Percentiles rank a stretch among this genome's conserved stretches.
These are phyloP conservation scores for Erebia aethiops DNA, from an alignment of 2,888 invertebrate genomes.

Conservation along the genomic window DNA sequence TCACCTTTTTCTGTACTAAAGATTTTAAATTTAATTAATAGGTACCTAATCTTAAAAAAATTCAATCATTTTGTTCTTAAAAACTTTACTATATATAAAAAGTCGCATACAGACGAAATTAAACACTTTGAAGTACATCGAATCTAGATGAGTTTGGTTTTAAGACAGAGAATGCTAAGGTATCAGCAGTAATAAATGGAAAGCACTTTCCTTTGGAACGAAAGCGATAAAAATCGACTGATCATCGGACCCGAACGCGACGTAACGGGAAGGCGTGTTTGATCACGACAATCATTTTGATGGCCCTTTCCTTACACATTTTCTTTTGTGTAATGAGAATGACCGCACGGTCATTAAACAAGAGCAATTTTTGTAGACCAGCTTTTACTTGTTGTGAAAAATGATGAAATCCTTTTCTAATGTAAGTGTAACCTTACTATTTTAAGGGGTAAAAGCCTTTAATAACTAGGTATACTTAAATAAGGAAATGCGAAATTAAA, in stretches of 20 bases:
- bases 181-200: conserved; percentile 42
- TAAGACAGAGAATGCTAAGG: conserved; percentile 37
- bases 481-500: no score
- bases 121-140: not conserved
- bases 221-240: conserved; percentile 60
- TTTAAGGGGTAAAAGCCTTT: no score
- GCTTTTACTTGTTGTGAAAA: not conserved
- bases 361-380: not conserved
- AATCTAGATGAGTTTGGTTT: not conserved
- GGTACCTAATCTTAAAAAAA: no score
- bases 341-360: not conserved
- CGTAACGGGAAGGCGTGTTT: conserved; percentile 56
- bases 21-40: no score
- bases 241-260: conserved; percentile 48
- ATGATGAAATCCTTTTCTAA: no score
- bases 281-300: conserved; percentile 55
- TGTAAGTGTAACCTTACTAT: no score
- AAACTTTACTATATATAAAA: no score
- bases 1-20: no score
- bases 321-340: conserved; percentile 5
- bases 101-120: no score
- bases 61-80: no score
- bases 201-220: conserved; percentile 49
- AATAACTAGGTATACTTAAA: no score
- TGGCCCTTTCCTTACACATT: conserved; percentile 42